Base-by-base conservation (phyloP, 2,113 vertebrate genomes). In the Actinemys pallida region DNA sequence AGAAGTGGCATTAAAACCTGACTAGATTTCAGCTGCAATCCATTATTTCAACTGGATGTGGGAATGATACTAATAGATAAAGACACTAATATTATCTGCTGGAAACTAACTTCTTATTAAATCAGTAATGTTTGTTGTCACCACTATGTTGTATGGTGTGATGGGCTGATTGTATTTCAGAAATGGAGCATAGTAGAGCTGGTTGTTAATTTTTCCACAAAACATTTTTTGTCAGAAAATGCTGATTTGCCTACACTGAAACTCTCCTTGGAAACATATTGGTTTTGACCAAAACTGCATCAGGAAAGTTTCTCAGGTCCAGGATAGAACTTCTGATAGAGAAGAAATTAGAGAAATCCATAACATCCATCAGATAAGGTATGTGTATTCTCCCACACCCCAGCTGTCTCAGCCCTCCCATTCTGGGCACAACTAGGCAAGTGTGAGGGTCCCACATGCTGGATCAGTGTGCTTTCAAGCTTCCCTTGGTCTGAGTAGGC, bases 151-250 rank as follows among this genome's bases (percentile, higher is more conserved):
- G 95, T 94, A 91, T 79, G 88, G 84, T 89, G 39, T n/a, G 54
- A 92, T 72, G n/a, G 84, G 83, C 92, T 92, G 93, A 91, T 96
- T 87, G 93, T 89, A 91, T 88, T 90, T 83, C 22, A 88, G 79
- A 97, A 95, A 65, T 52, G 83, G 91, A 72, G 31, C 4, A n/a
- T 17, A 62, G 31, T 65, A 35, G 31, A 65, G 65, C 17, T 72
- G 35, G 10, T 20, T 72, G 19, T 8, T 72, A 72, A 72, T 72
- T n/a, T 72, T 65, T 69, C 16, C 17, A n/a, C 3, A 69, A 39
- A 69, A 20, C 17, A 39, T 19, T 69, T n/a, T 31, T 69, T n/a
- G 16, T 16, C 62, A 65, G 31, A 35, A n/a, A 65, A 65, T 65
- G 62, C 13, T 65, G 62, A 65, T 65, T 65, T 65, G 31, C 16